Evolutionary conservation across 2,113 vertebrate genomes (phyloP).

Genomic region (Poecilia latipinna): DNA sequence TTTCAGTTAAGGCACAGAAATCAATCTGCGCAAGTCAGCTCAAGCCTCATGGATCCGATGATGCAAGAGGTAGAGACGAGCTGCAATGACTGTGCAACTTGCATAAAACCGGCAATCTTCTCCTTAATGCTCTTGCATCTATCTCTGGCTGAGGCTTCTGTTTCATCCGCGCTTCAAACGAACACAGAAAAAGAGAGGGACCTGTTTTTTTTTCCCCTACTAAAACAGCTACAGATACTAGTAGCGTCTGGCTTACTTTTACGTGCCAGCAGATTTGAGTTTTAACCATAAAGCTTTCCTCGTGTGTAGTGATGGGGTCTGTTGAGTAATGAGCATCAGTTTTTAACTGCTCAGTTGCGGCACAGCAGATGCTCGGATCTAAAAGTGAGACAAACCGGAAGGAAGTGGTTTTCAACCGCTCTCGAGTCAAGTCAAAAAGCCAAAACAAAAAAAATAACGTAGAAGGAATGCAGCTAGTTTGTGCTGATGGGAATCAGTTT

Average conservation of each 20-base stretch:
- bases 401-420: slow-evolving; percentile 73
- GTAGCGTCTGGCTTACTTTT: slow-evolving; percentile 63
- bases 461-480: neutral
- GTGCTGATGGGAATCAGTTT: neutral
- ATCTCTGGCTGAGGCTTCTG: slow-evolving; percentile 27
- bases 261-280: slow-evolving; percentile 9
- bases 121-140: slow-evolving; percentile 43
- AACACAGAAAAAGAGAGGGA: slow-evolving; percentile 25
- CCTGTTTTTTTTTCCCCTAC: neutral
- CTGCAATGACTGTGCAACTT: slow-evolving; percentile 62
- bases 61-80: slow-evolving; percentile 64
- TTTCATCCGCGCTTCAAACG: slow-evolving; percentile 26
- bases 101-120: slow-evolving; percentile 29
- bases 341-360: slow-evolving; percentile 27
- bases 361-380: slow-evolving; percentile 41
- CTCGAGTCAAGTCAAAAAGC: slow-evolving; percentile 16
- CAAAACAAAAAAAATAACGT: neutral
- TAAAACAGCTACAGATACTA: slow-evolving; percentile 37
- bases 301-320: slow-evolving; percentile 27
- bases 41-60: slow-evolving; percentile 53
- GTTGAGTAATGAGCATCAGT: slow-evolving; percentile 18
- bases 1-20: slow-evolving; percentile 69
- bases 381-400: slow-evolving; percentile 56
- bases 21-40: slow-evolving; percentile 52
- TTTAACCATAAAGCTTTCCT: slow-evolving; percentile 9